phyloP scores from a whole-genome alignment of 2,113 vertebrate species.

The Dissostichus mawsoni region DNA sequence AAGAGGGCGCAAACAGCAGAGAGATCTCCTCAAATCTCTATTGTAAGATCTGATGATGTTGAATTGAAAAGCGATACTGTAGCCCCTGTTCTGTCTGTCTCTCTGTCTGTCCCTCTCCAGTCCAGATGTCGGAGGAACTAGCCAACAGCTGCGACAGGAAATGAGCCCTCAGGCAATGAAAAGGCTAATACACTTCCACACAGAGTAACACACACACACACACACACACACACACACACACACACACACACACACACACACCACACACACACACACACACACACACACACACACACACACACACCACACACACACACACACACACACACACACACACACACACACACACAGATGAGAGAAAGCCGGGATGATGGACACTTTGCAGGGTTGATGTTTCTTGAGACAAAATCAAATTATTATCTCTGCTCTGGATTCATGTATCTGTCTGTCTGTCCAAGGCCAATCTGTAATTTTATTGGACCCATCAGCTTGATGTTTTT shows the following conservation, averaged over 20 bases:
- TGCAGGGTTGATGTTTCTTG: not conserved
- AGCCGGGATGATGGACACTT: constrained; percentile 8
- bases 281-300: too few species aligned
- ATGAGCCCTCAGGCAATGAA: constrained; percentile 73
- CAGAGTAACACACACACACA: constrained; percentile 47
- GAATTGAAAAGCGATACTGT: constrained; percentile 58
- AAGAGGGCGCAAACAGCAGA: constrained; percentile 44
- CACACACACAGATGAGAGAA: constrained; percentile 21
- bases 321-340: not conserved
- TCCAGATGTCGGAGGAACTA: constrained; percentile 80
- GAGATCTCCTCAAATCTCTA: constrained; percentile 52
- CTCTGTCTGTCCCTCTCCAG: constrained; percentile 63
- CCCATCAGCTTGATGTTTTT: too few species aligned
- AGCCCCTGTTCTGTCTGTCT: constrained; percentile 44
- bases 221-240: constrained; percentile 20
- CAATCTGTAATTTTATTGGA: too few species aligned
- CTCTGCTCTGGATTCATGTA: too few species aligned
- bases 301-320: too few species aligned
- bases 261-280: too few species aligned
- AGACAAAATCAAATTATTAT: constrained; percentile 6
- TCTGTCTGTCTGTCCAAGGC: too few species aligned
- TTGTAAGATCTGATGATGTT: constrained; percentile 55
- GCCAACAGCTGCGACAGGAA: constrained; percentile 81
- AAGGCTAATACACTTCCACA: constrained; percentile 73
- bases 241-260: not conserved